These are phyloP conservation scores for Cassiopea xamachana DNA, from an alignment of 30 jellyfish, hydroid and myxozoan genomes.

Conservation along the genomic window DNA sequence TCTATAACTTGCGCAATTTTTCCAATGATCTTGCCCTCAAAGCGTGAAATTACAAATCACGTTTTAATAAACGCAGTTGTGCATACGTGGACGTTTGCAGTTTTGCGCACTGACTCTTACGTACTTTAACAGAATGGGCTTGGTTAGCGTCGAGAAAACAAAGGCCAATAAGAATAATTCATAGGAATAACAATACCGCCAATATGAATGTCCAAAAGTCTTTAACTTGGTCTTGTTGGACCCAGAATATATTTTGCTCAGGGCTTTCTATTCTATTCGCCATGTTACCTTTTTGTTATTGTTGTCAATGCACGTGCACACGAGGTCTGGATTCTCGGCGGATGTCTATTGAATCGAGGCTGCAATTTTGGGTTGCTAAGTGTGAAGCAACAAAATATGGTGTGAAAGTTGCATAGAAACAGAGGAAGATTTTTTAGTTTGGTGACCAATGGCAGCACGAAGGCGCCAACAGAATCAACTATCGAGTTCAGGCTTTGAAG, in stretches of 20 bases:
- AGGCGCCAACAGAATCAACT: no score
- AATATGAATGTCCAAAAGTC: slow-evolving; percentile 12
- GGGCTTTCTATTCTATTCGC: neutral
- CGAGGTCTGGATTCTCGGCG: neutral
- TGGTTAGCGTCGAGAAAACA: neutral
- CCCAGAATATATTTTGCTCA: slow-evolving; percentile 3
- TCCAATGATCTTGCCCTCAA: no score
- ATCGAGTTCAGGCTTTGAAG: no score
- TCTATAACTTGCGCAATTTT: no score
- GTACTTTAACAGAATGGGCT: no score
- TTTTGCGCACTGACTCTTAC: no score
- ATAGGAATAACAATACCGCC: slow-evolving; percentile 9
- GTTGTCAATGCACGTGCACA: neutral
- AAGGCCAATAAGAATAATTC: neutral
- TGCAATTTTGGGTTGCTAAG: slow-evolving; percentile 4
- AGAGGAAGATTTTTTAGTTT: neutral
- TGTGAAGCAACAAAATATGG: no score
- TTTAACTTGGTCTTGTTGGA: slow-evolving; percentile 19
- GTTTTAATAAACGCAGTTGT: no score
- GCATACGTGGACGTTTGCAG: no score
- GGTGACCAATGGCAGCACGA: no score
- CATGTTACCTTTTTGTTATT: neutral
- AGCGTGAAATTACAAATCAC: no score
- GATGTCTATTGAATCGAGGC: neutral
- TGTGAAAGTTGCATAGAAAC: neutral